Percentiles rank a stretch among this genome's conserved stretches.
These are phyloP conservation scores for Fabriciana adippe DNA, from an alignment of 2,888 invertebrate genomes.

Conservation along the genomic window DNA sequence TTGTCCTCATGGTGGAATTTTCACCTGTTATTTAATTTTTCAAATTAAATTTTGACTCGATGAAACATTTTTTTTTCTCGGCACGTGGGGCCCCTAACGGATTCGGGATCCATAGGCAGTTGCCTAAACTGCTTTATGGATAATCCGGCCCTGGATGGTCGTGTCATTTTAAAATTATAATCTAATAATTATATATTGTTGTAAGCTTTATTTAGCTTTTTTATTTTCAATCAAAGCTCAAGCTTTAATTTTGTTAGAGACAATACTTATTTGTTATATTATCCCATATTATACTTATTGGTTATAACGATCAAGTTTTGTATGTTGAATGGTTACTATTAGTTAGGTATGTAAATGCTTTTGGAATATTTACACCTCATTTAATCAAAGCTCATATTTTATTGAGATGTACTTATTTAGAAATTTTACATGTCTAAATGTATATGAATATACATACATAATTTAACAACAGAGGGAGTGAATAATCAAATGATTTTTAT, in stretches of 20 bases:
- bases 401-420: conserved; percentile 59
- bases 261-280: neutral
- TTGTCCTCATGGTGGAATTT: too few relatives aligned
- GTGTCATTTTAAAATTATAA: too few relatives aligned
- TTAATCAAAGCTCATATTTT: conserved; percentile 57
- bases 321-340: conserved; percentile 66
- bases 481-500: conserved; percentile 42
- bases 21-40: too few relatives aligned
- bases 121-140: too few relatives aligned
- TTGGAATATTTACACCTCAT: conserved; percentile 52
- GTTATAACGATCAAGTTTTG: conserved; percentile 34
- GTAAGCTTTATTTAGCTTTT: neutral
- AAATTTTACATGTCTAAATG: conserved; percentile 27
- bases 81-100: too few relatives aligned
- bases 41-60: too few relatives aligned
- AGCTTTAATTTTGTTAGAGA: too few relatives aligned
- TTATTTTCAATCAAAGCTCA: neutral
- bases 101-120: too few relatives aligned
- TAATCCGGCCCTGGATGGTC: too few relatives aligned
- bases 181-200: neutral
- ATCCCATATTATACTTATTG: conserved; percentile 17
- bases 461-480: conserved; percentile 30
- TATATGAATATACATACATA: conserved; percentile 21
- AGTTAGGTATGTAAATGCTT: conserved; percentile 54
- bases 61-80: too few relatives aligned